phyloP scores from a whole-genome alignment of 2,888 invertebrate species.

The Poecilus cupreus region DNA sequence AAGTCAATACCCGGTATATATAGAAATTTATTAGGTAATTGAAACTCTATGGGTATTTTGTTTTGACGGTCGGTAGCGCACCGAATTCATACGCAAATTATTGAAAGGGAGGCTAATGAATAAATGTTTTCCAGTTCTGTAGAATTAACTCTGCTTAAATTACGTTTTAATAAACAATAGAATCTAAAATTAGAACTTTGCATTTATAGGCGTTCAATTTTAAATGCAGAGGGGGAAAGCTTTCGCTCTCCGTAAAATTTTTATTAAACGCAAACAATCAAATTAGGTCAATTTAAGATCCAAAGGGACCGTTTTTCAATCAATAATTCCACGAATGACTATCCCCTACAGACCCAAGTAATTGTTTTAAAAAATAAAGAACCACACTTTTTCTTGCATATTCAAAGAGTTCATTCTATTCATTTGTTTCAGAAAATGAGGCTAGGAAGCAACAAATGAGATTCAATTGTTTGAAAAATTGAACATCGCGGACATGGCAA shows the following conservation, averaged over 20 bases:
- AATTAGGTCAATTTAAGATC: slow-evolving; percentile 40
- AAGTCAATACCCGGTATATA: too few relatives aligned
- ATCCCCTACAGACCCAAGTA: neutral
- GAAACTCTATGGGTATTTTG: too few relatives aligned
- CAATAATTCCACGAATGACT: slow-evolving; percentile 3
- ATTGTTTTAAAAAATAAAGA: neutral
- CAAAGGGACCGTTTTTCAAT: slow-evolving; percentile 40
- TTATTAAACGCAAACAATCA: slow-evolving; percentile 40
- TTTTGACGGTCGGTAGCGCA: neutral
- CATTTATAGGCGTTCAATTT: slow-evolving; percentile 20
- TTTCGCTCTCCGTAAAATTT: slow-evolving; percentile 20
- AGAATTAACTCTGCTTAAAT: too few relatives aligned
- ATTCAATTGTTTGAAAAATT: slow-evolving; percentile 11
- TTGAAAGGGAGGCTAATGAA: too few relatives aligned
- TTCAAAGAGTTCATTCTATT: neutral
- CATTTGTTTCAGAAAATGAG: neutral
- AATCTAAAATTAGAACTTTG: slow-evolving; percentile 22
- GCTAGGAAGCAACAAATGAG: neutral
- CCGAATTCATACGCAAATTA: too few relatives aligned
- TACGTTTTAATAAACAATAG: slow-evolving; percentile 20
- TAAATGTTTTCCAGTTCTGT: too few relatives aligned
- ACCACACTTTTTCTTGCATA: neutral
- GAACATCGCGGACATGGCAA: neutral
- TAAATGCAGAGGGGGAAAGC: neutral
- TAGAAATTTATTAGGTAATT: too few relatives aligned